Percentiles rank a stretch among this genome's conserved stretches.
These are phyloP conservation scores for Phlogophora meticulosa DNA, from an alignment of 2,888 invertebrate genomes.

Conservation along the genomic window DNA sequence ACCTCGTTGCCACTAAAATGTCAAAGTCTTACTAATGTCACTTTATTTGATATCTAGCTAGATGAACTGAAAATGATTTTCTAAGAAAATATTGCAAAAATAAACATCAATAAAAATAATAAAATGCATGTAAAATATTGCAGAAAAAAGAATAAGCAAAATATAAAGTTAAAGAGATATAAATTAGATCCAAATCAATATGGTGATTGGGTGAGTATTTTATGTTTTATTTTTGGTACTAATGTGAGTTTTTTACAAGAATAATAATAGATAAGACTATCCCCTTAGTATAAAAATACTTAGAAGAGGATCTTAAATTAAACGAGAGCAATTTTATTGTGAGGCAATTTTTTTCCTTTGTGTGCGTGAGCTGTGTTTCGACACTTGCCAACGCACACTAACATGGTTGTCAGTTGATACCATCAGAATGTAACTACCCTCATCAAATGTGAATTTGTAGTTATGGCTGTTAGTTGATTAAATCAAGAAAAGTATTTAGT, in stretches of 20 bases:
- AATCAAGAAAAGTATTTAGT: no score
- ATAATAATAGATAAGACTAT: no score
- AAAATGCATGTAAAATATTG: slow-evolving; percentile 66
- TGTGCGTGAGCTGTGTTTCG: no score
- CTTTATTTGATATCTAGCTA: background rate
- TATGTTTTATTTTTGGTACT: background rate
- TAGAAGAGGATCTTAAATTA: no score
- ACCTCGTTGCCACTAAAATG: background rate
- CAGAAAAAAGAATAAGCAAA: slow-evolving; percentile 31
- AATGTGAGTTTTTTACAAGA: slow-evolving; percentile 16
- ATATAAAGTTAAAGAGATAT: slow-evolving; percentile 27
- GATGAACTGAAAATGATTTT: slow-evolving; percentile 26
- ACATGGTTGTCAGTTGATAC: no score
- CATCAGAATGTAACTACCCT: no score
- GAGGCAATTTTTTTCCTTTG: no score
- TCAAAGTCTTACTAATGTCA: slow-evolving; percentile 20
- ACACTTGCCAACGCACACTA: no score
- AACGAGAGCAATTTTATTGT: no score
- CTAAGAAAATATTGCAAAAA: slow-evolving; percentile 47
- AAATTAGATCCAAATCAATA: slow-evolving; percentile 59
- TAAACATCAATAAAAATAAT: slow-evolving; percentile 51
- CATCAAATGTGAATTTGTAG: no score
- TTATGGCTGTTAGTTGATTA: no score
- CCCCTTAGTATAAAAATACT: no score
- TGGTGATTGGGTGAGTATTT: slow-evolving; percentile 72